Evolutionary conservation across 2,797 vertebrate species (phyloP).

Genomic region (Leptodactylus fallax): DNA sequence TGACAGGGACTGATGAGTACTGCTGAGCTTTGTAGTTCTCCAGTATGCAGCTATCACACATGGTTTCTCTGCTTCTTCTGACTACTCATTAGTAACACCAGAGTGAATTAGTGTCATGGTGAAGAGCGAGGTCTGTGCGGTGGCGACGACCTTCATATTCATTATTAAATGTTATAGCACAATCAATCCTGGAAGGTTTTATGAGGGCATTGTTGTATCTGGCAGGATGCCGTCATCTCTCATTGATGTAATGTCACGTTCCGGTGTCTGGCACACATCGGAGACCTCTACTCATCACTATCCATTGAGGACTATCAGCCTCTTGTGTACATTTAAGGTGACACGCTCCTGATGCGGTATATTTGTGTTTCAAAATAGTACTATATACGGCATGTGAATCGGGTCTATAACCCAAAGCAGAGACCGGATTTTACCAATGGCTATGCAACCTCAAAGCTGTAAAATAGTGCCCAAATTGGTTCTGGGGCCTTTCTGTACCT

Average conservation of each 20-base stretch:
- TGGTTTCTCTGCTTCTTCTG: not conserved
- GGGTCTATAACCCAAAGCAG: not conserved
- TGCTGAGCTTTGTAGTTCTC: not conserved
- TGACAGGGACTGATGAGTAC: not conserved
- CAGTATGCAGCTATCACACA: too few species aligned
- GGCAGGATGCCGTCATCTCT: conserved; percentile 53
- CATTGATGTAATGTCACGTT: conserved; percentile 1
- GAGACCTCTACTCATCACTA: not conserved
- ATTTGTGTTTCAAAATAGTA: not conserved
- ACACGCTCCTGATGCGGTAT: too few species aligned
- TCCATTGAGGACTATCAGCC: not conserved
- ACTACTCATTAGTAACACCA: not conserved
- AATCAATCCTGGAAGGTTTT: conserved; percentile 48
- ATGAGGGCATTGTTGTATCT: conserved; percentile 46
- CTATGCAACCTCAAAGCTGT: too few species aligned
- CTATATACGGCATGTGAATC: not conserved
- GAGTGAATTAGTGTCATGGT: not conserved
- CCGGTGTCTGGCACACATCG: not conserved
- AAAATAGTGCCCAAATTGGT: not conserved
- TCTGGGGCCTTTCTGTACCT: too few species aligned
- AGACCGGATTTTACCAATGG: not conserved
- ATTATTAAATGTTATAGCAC: conserved; percentile 33
- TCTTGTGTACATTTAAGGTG: not conserved
- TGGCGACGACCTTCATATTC: conserved; percentile 21
- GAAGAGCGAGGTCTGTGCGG: not conserved